Percentiles rank a stretch among this genome's conserved stretches.
Conservation (phyloP, 2,888 invertebrate genomes). For the Orthosia gracilis region DNA sequence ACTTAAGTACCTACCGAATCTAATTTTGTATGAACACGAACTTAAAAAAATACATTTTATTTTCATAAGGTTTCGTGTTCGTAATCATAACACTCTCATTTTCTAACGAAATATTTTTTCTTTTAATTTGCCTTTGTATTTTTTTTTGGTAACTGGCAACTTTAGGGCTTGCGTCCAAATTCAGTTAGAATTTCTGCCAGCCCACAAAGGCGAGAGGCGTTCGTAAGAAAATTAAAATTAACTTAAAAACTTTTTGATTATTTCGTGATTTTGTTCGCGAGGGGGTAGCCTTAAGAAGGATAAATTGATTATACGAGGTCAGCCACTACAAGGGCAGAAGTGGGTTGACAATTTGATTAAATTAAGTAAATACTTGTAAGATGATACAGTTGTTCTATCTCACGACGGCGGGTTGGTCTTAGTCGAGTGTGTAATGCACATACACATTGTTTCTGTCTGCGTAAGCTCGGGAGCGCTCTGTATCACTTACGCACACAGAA, state of each 20-base stretch:
- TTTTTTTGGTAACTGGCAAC: slow-evolving; percentile 46
- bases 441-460: too few relatives aligned
- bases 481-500: too few relatives aligned
- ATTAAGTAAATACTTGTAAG: neutral
- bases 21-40: neutral
- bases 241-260: slow-evolving; percentile 67
- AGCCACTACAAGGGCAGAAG: neutral
- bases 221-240: slow-evolving; percentile 60
- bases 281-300: neutral
- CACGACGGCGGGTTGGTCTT: too few relatives aligned
- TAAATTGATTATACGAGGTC: slow-evolving; percentile 30
- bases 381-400: too few relatives aligned
- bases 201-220: slow-evolving; percentile 49
- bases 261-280: slow-evolving; percentile 54
- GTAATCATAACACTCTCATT: slow-evolving; percentile 20
- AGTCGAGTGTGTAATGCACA: too few relatives aligned
- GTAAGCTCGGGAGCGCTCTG: too few relatives aligned
- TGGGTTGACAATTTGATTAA: neutral
- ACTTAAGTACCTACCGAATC: neutral
- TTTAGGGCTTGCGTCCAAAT: slow-evolving; percentile 47
- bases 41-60: neutral
- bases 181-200: slow-evolving; percentile 44
- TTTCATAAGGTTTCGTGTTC: neutral
- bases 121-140: slow-evolving; percentile 45
- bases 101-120: slow-evolving; percentile 6